Conservation (phyloP, 2,113 vertebrate genomes). For the Alexandromys fortis region DNA sequence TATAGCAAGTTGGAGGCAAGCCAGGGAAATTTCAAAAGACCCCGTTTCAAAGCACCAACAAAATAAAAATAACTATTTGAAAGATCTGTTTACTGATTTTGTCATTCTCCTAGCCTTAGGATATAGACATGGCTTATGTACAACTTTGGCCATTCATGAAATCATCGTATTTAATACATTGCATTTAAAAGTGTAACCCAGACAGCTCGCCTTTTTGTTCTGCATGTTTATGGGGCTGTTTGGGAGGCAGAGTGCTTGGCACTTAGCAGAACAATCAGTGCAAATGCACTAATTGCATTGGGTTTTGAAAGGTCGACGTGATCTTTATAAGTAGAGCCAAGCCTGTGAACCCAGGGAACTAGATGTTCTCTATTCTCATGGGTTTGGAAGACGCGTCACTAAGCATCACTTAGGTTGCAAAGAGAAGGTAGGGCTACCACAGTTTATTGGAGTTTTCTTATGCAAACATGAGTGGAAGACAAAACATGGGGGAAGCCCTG, state of each 20-base stretch:
- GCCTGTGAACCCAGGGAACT: background rate
- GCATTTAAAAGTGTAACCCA: background rate
- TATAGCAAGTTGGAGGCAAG: background rate
- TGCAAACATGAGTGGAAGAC: background rate
- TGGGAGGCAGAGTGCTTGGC: background rate
- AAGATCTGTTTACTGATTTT: constrained; percentile 1
- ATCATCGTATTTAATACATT: background rate
- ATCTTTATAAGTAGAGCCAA: background rate
- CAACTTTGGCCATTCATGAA: background rate
- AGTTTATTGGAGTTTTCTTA: background rate
- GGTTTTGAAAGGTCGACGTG: background rate
- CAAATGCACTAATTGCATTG: constrained; percentile 5
- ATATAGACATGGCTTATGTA: background rate
- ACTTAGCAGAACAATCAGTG: background rate
- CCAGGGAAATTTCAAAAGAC: background rate
- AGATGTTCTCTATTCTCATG: background rate
- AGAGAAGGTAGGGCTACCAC: background rate
- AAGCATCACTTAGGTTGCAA: background rate
- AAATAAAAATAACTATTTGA: background rate
- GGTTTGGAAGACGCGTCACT: background rate
- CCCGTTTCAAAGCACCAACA: background rate
- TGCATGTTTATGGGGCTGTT: background rate
- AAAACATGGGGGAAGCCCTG: accelerated
- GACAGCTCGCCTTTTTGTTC: background rate
- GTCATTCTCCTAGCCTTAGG: background rate